phyloP scores from a whole-genome alignment of 2,113 vertebrate genomes.

The Charadrius vociferus region DNA sequence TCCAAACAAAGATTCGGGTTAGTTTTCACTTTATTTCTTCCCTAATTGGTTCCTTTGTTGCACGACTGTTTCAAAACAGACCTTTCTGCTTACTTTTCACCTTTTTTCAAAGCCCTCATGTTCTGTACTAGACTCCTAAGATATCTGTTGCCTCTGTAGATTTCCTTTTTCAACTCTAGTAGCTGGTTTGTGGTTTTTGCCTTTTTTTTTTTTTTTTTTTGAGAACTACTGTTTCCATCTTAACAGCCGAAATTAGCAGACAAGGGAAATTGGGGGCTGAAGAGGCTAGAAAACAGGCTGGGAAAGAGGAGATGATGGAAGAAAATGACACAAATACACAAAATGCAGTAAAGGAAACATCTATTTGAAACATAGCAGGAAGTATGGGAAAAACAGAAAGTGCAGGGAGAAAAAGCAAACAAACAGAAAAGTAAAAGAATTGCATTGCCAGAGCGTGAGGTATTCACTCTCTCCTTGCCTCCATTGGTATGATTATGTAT shows the following conservation, averaged over 20 bases:
- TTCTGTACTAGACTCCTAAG: background rate
- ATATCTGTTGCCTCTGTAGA: background rate
- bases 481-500: background rate
- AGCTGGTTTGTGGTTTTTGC: background rate
- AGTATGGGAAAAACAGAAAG: background rate
- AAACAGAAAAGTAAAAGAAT: background rate
- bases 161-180: background rate
- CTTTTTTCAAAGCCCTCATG: background rate
- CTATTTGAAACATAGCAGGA: background rate
- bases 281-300: background rate
- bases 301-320: background rate
- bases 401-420: background rate
- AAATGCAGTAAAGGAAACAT: background rate
- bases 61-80: background rate
- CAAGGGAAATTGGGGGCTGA: background rate
- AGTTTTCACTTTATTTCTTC: background rate
- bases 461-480: background rate
- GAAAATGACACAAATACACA: background rate
- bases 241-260: background rate
- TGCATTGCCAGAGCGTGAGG: background rate
- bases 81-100: background rate
- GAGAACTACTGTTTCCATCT: background rate
- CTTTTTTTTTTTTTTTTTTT: background rate
- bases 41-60: background rate
- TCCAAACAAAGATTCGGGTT: background rate